These are phyloP conservation scores for Poeciliopsis prolifica DNA, from an alignment of 2,113 vertebrate species.

Conservation along the genomic window DNA sequence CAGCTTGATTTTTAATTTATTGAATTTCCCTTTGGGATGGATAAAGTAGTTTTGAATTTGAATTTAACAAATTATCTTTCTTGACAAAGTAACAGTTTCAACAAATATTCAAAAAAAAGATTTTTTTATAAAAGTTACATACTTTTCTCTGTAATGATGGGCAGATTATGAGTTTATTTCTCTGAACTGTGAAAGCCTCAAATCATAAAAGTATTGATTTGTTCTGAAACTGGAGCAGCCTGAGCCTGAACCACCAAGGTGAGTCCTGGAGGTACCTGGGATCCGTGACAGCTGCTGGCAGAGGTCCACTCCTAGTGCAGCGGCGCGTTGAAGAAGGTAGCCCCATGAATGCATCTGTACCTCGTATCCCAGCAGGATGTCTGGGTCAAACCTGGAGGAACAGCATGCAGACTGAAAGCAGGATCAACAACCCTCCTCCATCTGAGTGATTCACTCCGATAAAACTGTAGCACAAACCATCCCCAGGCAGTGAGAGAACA, in stretches of 20 bases:
- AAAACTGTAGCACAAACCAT: not conserved
- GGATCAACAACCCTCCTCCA: not conserved
- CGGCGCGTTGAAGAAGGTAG: conserved; percentile 94
- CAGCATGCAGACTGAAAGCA: not conserved
- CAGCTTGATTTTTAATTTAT: no score
- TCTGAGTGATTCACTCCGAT: not conserved
- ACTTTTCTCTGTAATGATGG: no score
- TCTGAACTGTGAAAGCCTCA: no score
- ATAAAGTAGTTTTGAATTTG: no score
- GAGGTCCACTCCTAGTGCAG: conserved; percentile 85
- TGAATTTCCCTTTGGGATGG: no score
- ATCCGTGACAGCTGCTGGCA: conserved; percentile 95
- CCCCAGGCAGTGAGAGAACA: not conserved
- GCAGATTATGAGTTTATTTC: no score
- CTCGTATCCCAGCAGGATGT: conserved; percentile 97
- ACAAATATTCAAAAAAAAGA: no score
- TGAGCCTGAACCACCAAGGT: not conserved
- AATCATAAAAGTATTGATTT: no score
- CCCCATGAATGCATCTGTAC: conserved; percentile 98
- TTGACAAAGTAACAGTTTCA: no score
- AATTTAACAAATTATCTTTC: no score
- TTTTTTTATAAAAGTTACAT: no score
- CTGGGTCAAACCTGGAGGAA: conserved; percentile 90
- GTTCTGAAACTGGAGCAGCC: not conserved
- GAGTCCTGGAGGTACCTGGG: conserved; percentile 82